These are phyloP conservation scores for Argya squamiceps DNA, from an alignment of 2,797 vertebrate genomes.

Conservation along the genomic window DNA sequence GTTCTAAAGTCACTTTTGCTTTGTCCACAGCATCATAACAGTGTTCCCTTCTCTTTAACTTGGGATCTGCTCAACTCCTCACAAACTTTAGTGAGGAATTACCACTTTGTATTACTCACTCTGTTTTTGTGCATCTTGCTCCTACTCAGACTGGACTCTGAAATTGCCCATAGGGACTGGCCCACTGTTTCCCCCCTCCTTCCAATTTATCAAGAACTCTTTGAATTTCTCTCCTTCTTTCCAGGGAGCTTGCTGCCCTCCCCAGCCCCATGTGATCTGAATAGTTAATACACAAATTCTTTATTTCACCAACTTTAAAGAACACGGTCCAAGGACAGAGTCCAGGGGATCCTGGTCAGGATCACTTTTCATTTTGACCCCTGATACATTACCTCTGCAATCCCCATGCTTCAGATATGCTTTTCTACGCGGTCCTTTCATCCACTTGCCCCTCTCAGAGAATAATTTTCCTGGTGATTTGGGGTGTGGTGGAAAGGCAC, in stretches of 20 bases:
- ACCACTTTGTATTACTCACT: background rate
- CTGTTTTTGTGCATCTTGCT: accelerated
- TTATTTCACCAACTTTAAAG: background rate
- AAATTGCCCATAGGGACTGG: background rate
- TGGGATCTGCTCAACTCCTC: background rate
- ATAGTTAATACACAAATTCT: background rate
- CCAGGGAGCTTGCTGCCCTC: background rate
- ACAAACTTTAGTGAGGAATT: background rate
- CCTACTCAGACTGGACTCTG: background rate
- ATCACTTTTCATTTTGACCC: constrained; percentile 2
- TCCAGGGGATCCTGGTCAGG: background rate
- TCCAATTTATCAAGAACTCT: background rate
- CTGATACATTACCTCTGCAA: background rate
- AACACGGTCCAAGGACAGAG: background rate
- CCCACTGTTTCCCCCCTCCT: background rate
- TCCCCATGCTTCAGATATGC: background rate
- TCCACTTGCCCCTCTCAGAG: background rate
- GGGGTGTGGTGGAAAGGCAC: background rate
- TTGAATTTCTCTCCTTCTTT: background rate
- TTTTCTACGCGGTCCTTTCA: constrained; percentile 18
- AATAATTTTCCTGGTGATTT: background rate
- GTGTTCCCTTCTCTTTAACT: background rate
- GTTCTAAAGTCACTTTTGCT: background rate
- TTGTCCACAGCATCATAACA: background rate
- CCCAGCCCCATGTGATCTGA: background rate